phyloP scores from a whole-genome alignment of 2,113 vertebrate species.

The Prunella fulvescens region DNA sequence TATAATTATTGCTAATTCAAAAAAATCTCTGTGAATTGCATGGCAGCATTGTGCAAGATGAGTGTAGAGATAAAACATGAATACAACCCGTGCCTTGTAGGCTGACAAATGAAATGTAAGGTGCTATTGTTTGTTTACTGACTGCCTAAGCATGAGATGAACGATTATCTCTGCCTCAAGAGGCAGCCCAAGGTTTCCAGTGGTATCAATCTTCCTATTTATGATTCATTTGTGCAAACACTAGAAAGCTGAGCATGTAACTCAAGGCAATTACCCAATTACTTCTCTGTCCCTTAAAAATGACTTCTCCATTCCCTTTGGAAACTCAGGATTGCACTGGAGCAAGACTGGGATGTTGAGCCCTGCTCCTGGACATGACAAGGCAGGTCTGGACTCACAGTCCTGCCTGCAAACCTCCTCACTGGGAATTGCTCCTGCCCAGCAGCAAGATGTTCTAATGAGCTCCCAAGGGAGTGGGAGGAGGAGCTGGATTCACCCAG shows the following conservation, averaged over 20 bases:
- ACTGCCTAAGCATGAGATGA: not conserved
- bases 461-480: not conserved
- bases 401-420: not conserved
- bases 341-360: not conserved
- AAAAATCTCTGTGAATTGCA: not conserved
- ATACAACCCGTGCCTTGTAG: not conserved
- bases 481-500: not conserved
- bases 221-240: not conserved
- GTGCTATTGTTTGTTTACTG: conserved; percentile 21
- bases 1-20: conserved; percentile 14
- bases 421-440: not conserved
- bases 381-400: not conserved
- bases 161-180: not conserved
- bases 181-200: conserved; percentile 7
- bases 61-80: not conserved
- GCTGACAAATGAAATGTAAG: not conserved
- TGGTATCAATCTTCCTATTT: not conserved
- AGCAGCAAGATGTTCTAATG: not conserved
- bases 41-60: not conserved
- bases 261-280: not conserved
- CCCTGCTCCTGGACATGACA: fast-evolving
- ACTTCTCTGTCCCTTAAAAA: not conserved
- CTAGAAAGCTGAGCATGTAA: not conserved
- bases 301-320: not conserved
- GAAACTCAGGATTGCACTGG: not conserved